These are phyloP conservation scores for Charina bottae DNA, from an alignment of 2,113 vertebrate species.

Conservation along the genomic window DNA sequence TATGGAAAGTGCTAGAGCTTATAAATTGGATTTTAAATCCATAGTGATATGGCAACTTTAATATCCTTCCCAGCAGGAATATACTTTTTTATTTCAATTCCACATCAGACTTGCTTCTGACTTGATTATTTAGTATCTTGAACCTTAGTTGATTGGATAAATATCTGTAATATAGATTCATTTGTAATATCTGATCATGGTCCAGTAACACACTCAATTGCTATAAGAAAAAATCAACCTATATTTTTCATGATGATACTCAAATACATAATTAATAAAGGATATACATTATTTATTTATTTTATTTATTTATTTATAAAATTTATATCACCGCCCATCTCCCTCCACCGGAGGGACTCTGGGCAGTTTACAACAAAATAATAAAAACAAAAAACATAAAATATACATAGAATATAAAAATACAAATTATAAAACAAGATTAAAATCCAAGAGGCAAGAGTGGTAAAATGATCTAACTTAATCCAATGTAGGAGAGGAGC, in stretches of 20 bases:
- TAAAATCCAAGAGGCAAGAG: too few species aligned
- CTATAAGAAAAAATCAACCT: not conserved
- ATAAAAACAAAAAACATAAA: too few species aligned
- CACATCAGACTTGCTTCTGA: not conserved
- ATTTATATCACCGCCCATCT: too few species aligned
- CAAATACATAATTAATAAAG: not conserved
- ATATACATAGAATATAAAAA: too few species aligned
- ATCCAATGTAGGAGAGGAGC: too few species aligned
- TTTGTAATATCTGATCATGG: not conserved
- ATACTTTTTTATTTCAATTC: not conserved
- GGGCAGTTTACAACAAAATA: too few species aligned
- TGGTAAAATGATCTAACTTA: too few species aligned
- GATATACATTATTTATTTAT: too few species aligned
- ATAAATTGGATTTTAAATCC: not conserved
- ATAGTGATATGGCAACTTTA: not conserved
- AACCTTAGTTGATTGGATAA: not conserved
- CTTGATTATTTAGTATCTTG: not conserved
- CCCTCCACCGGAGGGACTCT: too few species aligned
- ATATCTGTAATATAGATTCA: not conserved
- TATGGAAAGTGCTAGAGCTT: not conserved
- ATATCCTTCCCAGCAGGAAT: not conserved
- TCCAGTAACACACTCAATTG: not conserved
- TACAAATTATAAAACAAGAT: too few species aligned
- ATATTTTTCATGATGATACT: not conserved
- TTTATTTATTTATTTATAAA: too few species aligned